Evolutionary conservation across 2,888 invertebrate genomes (phyloP).

Genomic region (Parapristionchus giblindavisi): DNA sequence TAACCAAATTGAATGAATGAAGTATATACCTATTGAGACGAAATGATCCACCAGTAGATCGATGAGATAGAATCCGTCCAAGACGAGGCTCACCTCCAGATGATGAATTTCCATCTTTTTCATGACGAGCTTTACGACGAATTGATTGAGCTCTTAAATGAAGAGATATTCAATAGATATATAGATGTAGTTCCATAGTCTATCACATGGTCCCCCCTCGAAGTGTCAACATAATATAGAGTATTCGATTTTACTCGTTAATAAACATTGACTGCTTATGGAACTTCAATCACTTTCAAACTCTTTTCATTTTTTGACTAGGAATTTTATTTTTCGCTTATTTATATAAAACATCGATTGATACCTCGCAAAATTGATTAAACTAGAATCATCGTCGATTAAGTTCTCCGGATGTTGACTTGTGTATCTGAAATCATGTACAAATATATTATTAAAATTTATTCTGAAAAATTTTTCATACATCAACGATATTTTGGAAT

Average conservation of each 20-base stretch:
- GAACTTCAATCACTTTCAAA: no score
- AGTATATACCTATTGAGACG: slow-evolving; percentile 54
- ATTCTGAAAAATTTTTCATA: no score
- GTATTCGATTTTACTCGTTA: no score
- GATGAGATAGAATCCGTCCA: slow-evolving; percentile 55
- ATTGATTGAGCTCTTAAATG: slow-evolving; percentile 58
- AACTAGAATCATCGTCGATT: slow-evolving; percentile 67
- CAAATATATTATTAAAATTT: no score
- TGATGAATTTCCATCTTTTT: slow-evolving; percentile 49
- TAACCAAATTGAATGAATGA: neutral
- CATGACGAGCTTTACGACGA: slow-evolving; percentile 50
- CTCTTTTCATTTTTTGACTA: no score
- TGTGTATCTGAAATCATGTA: slow-evolving; percentile 44
- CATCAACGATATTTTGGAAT: no score
- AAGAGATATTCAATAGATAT: neutral
- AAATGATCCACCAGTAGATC: slow-evolving; percentile 61
- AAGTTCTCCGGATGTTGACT: slow-evolving; percentile 67
- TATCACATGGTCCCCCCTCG: no score
- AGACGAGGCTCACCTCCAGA: slow-evolving; percentile 52
- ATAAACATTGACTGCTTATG: no score
- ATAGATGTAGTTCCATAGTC: no score
- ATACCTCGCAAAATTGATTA: slow-evolving; percentile 63
- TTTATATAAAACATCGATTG: no score
- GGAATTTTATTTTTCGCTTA: no score
- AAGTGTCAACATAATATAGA: no score